Conservation (phyloP, 2,888 invertebrate species). For the Cryptocephalus primarius region DNA sequence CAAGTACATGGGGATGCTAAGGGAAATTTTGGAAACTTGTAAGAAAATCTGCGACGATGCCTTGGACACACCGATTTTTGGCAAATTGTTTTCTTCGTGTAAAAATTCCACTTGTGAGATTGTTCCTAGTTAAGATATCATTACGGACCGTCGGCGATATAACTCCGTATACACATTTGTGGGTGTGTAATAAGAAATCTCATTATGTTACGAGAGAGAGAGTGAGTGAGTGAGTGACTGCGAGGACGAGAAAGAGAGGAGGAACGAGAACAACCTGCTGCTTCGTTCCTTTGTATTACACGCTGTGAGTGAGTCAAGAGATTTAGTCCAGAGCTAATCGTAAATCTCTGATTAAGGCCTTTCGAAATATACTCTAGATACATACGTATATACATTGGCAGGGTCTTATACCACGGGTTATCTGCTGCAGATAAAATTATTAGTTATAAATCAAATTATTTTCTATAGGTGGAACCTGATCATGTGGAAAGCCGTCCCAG, state of each 20-base stretch:
- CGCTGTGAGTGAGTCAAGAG: background rate
- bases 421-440: conserved; percentile 22
- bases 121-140: conserved; percentile 22
- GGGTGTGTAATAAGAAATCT: conserved; percentile 23
- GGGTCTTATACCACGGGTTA: conserved; percentile 1
- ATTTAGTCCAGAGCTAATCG: background rate
- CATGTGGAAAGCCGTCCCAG: conserved; percentile 17
- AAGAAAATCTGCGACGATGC: too few relatives aligned
- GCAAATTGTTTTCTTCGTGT: conserved; percentile 4
- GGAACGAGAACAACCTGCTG: conserved; percentile 23
- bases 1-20: too few relatives aligned
- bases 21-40: too few relatives aligned
- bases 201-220: conserved; percentile 20
- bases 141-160: conserved; percentile 17
- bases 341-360: conserved; percentile 25
- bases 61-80: background rate
- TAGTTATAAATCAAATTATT: conserved; percentile 28
- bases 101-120: conserved; percentile 3
- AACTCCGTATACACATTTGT: conserved; percentile 16
- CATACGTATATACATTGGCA: background rate
- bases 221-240: too few relatives aligned
- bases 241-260: too few relatives aligned
- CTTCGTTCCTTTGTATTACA: conserved; percentile 4
- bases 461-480: conserved; percentile 18
- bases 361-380: conserved; percentile 16